Evolutionary conservation across 1,140 invertebrate species (phyloP).

Genomic region (Oryzaephilus surinamensis): DNA sequence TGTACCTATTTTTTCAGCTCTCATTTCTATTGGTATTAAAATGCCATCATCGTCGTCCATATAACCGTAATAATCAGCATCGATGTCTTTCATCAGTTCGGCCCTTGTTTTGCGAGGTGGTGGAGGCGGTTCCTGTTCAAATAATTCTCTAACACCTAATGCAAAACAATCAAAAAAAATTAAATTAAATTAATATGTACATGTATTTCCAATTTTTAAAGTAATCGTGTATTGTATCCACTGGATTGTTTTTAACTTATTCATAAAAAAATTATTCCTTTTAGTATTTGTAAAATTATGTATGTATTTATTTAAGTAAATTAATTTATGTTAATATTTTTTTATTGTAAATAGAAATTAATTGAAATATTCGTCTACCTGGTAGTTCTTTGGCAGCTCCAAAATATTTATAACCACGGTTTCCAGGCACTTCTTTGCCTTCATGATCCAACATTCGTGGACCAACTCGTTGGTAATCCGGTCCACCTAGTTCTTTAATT

Average conservation of each 20-base stretch:
- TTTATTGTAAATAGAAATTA: not conserved
- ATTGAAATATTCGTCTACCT: slow-evolving; percentile 36
- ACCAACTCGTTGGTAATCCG: slow-evolving; percentile 85
- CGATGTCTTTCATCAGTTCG: slow-evolving; percentile 95
- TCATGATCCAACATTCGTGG: slow-evolving; percentile 93
- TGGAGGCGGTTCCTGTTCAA: slow-evolving; percentile 89
- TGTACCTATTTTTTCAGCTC: slow-evolving; percentile 59
- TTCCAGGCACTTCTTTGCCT: slow-evolving; percentile 94
- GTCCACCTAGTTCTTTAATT: slow-evolving; percentile 90
- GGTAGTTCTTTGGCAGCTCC: slow-evolving; percentile 98
- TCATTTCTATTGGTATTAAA: slow-evolving; percentile 76
- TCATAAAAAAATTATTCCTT: too few relatives aligned
- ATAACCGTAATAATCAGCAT: slow-evolving; percentile 98
- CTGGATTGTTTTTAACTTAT: slow-evolving; percentile 6
- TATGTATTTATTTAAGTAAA: too few relatives aligned
- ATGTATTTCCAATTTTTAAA: too few relatives aligned
- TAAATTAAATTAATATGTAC: not conserved
- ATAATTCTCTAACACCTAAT: slow-evolving; percentile 86
- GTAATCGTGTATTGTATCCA: too few relatives aligned
- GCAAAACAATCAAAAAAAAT: not conserved
- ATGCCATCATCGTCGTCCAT: slow-evolving; percentile 96
- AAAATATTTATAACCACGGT: slow-evolving; percentile 98
- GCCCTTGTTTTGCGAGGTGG: slow-evolving; percentile 84
- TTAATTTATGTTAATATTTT: too few relatives aligned
- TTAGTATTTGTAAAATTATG: too few relatives aligned